Conservation (phyloP, 2,113 vertebrate genomes). For the Pyrgilauda ruficollis region DNA sequence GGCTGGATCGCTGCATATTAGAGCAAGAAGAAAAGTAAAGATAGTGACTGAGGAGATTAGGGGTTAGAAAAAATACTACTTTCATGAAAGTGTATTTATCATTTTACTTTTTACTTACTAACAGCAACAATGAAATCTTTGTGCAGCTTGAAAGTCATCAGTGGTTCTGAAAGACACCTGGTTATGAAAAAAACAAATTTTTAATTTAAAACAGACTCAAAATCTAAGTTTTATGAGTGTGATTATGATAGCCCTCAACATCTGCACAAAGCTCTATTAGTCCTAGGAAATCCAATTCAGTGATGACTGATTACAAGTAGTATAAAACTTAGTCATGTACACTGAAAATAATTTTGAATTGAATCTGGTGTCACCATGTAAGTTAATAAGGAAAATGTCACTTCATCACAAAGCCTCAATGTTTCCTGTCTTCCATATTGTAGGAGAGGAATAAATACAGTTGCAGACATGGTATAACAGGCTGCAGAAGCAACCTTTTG, state of each 20-base stretch:
- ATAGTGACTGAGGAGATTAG: not conserved
- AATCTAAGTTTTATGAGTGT: not conserved
- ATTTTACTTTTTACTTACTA: slow-evolving; percentile 87
- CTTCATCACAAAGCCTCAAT: not conserved
- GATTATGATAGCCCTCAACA: not conserved
- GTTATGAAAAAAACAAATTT: not conserved
- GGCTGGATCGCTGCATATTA: not conserved
- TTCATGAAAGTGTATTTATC: not conserved
- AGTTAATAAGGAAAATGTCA: not conserved
- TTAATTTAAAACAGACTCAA: not conserved
- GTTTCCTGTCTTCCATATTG: not conserved
- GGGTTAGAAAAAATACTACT: not conserved
- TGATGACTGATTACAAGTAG: not conserved
- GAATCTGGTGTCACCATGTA: not conserved
- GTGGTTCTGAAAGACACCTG: slow-evolving; percentile 93
- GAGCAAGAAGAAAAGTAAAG: not conserved
- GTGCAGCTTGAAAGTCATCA: slow-evolving; percentile 95
- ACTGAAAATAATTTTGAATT: not conserved
- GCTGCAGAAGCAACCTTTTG: not conserved
- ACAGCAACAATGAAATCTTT: slow-evolving; percentile 97
- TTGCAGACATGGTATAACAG: not conserved
- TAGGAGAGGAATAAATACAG: not conserved
- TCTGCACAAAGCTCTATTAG: too few relatives aligned
- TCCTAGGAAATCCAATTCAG: not conserved
- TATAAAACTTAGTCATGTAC: not conserved